Evolutionary conservation across 2,888 invertebrate species (phyloP), one percentile per base, ranked within the genome.

Genomic region (Nebria brevicollis): DNA sequence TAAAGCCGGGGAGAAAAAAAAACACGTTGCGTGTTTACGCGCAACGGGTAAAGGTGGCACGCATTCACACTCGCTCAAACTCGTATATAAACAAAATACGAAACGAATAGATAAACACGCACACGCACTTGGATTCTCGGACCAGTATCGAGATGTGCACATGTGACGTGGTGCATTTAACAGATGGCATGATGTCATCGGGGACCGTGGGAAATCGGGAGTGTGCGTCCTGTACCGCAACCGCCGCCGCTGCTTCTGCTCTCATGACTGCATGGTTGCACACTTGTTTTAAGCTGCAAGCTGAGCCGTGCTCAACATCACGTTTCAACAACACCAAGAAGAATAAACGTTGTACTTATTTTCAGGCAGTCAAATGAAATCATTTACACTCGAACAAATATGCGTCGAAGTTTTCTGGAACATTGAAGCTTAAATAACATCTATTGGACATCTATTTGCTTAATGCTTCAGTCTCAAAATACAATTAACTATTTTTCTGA

Each of bases 161-260:
- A 72, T 77, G 72, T 78, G 78, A 74, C 74, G 73, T 54, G 54
- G 7, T 74, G 43, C 65, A 34, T 72, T 72, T 54, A 80, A 80
- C 80, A 80, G 80, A 80, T 80, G 80, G 80, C 75, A 80, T 80
- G 80, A 75, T 75, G 70, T 80, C 80, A 80, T 75, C 75, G 26
- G 54, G 64, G 64, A 80, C 75, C 75, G 75, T 75, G 75, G 80
- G 80, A 80, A 80, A 75, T 75, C 65, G 72, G 77, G 66, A 73
- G 66, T 72, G 65, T 25, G 43, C 73, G 78, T 78, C 66, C 74
- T 25, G 66, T 65, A 54, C 54, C 13, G 54, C 7, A 54, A 54
- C 54, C 54, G 54, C 54, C 54, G 54, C 54, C 54, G 13, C 54
- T 54, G 54, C 54, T 54, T 54, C 54, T 54, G 7, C 54, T 54